A percentile compares a stretch with the other conserved stretches of the same genome.
These are phyloP conservation scores for Lacanobia oleracea DNA, from an alignment of 2,888 invertebrate species.

Conservation along the genomic window DNA sequence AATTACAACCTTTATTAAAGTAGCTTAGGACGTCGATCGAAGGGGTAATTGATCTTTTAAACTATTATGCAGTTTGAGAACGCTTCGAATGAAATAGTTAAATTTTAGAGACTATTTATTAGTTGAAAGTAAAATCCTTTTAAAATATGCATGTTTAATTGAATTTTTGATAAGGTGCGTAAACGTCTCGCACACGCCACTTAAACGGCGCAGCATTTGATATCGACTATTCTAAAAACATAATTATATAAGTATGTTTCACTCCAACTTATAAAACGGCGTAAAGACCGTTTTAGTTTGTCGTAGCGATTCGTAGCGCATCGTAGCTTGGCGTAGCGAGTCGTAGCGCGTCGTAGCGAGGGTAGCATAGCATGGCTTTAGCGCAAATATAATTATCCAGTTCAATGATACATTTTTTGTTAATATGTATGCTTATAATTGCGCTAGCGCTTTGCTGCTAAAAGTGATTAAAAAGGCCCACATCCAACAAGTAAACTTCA, in stretches of 20 bases:
- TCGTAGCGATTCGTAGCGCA: neutral
- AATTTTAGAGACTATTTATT: too few species aligned
- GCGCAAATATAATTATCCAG: neutral
- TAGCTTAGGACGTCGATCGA: neutral
- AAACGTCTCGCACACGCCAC: neutral
- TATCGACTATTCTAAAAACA: too few species aligned
- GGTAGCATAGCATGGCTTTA: too few species aligned
- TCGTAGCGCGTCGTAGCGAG: too few species aligned
- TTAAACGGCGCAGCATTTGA: neutral
- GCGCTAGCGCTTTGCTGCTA: too few species aligned
- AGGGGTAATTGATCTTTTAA: conserved; percentile 13
- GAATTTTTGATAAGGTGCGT: neutral
- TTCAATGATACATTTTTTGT: neutral
- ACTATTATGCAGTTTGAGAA: conserved; percentile 6
- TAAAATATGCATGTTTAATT: neutral
- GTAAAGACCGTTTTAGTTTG: neutral
- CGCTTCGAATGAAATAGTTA: neutral
- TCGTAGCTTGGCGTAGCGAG: neutral
- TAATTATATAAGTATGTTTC: too few species aligned
- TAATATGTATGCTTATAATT: neutral
- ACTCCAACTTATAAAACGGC: neutral
- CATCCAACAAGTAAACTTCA: neutral
- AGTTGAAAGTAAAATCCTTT: too few species aligned
- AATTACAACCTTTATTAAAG: conserved; percentile 33
- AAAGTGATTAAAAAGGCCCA: neutral